Conservation (phyloP, 1,140 invertebrate genomes). For the Nixonia krombeini region DNA sequence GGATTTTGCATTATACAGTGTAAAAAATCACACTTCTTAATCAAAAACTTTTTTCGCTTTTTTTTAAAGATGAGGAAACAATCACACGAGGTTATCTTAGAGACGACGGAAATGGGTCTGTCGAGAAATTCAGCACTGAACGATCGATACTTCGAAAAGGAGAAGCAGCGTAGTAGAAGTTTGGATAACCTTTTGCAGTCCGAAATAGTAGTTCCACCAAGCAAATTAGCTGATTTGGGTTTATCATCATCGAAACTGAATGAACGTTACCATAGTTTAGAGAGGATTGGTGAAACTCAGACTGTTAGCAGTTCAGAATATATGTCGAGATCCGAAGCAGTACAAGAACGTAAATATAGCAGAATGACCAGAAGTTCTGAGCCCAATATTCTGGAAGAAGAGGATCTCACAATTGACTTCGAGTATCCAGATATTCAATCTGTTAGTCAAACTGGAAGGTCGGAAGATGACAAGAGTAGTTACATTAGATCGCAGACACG, state of each 20-base stretch:
- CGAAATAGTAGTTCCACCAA: slow-evolving; percentile 67
- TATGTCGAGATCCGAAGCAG: slow-evolving; percentile 73
- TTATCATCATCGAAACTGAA: slow-evolving; percentile 87
- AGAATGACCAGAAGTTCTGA: slow-evolving; percentile 67
- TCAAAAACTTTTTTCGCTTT: too few relatives aligned
- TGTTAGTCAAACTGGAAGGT: slow-evolving; percentile 75
- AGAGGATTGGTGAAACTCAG: slow-evolving; percentile 75
- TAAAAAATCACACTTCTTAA: too few relatives aligned
- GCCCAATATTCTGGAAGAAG: slow-evolving; percentile 71
- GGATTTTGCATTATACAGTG: too few relatives aligned
- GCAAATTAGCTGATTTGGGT: slow-evolving; percentile 79
- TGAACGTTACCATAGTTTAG: slow-evolving; percentile 88
- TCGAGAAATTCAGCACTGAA: slow-evolving; percentile 89
- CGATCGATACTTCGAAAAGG: slow-evolving; percentile 89
- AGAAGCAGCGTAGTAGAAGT: slow-evolving; percentile 84
- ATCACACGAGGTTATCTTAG: slow-evolving; percentile 77
- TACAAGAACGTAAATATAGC: slow-evolving; percentile 68
- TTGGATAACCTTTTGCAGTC: slow-evolving; percentile 84
- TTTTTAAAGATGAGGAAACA: slow-evolving; percentile 74
- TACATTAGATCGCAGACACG: slow-evolving; percentile 76
- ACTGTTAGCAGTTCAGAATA: slow-evolving; percentile 71
- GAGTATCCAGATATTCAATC: slow-evolving; percentile 78
- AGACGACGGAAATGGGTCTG: slow-evolving; percentile 73
- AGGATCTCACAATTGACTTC: slow-evolving; percentile 76
- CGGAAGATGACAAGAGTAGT: slow-evolving; percentile 77